phyloP scores from a whole-genome alignment of 2,888 invertebrate species.

The Bibio marci region DNA sequence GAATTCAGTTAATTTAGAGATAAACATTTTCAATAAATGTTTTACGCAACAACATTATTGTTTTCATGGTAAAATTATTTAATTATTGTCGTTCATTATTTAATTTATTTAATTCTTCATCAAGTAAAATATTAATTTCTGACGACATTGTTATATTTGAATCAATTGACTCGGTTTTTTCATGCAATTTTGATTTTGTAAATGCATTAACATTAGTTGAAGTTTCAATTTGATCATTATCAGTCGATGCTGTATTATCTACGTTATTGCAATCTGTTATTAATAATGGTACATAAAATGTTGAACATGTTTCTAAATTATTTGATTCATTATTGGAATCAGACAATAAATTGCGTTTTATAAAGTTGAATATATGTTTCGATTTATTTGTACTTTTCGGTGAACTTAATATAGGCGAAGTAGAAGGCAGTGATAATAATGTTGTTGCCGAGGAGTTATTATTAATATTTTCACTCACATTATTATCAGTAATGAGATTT shows the following conservation, averaged over 20 bases:
- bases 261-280: constrained; percentile 7
- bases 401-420: constrained; percentile 8
- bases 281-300: constrained; percentile 20
- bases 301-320: constrained; percentile 16
- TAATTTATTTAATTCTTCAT: constrained; percentile 24
- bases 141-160: constrained; percentile 19
- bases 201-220: not conserved
- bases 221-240: not conserved
- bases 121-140: constrained; percentile 24
- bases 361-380: constrained; percentile 28
- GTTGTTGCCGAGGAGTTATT: not conserved
- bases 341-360: constrained; percentile 26
- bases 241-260: not conserved
- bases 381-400: constrained; percentile 19
- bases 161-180: constrained; percentile 15
- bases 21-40: too few species aligned
- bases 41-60: too few species aligned
- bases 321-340: constrained; percentile 7
- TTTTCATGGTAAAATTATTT: too few species aligned
- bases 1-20: too few species aligned
- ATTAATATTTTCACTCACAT: constrained; percentile 17
- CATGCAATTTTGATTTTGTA: not conserved
- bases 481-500: constrained; percentile 15
- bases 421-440: constrained; percentile 6
- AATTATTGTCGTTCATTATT: too few species aligned